Evolutionary conservation across 2,888 invertebrate genomes (phyloP), one percentile per base, ranked within the genome.

Genomic region (Dendrolimus pini): DNA sequence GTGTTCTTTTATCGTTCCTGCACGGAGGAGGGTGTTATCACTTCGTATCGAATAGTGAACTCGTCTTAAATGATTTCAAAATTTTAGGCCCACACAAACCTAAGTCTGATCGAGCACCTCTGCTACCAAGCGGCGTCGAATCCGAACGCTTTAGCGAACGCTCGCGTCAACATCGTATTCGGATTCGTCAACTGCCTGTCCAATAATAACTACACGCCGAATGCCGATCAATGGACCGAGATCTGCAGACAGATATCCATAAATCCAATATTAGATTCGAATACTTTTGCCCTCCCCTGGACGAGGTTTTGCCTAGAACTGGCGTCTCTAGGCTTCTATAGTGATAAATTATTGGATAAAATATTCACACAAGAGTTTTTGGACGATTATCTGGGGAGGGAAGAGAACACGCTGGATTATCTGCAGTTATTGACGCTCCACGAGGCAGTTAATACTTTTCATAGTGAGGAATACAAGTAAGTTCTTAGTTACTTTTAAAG

Each of bases 171-270:
- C 63, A 71, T 87, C 6, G 74, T 93, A 30, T 87, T 91, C 61
- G 80, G 80, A 52, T 84, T 94, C 68, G 78, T 93, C 54, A 86
- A 89, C 69, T 91, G 89, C 54, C 82, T 94, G n/a, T 85, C 93
- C 1, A 85, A 87, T 66, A 92, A 93, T 56, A 92, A 94, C 80
- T 94, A 92, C 73, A 92, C 87, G 18, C 94, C 95, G 0, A 74
- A 83, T 9, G 70, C 88, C 0, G 69, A 69, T 0, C 73, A 74
- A 61, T 95, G 94, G 94, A 72, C 83, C 0, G 69, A 68, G 13
- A 75, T 95, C 42, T 74, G 78, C 54, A 74, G 78, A 14, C 76
- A 86, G 47, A 81, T 93, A 55, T 70, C 88, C 0, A 63, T 71
- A 0, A 89, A 92, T 64, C 80, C 83, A 0, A 70, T 89, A 0